These are phyloP conservation scores for Dolichomitus sp. DNA, from an alignment of 2,888 invertebrate species.

Conservation along the genomic window DNA sequence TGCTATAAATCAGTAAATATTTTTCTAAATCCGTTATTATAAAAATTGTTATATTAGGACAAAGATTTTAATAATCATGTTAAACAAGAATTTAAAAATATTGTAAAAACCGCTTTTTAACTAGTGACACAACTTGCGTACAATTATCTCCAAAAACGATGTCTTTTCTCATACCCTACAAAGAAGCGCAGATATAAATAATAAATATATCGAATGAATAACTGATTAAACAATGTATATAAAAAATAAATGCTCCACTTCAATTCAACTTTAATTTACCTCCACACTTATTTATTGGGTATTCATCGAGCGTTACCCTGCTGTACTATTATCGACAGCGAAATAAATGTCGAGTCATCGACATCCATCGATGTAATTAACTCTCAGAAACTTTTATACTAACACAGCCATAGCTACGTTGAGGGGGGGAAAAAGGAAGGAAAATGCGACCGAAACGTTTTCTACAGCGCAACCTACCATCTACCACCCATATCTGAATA, in stretches of 20 bases:
- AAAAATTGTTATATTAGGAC: too few species aligned
- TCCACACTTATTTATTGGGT: background rate
- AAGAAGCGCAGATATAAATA: background rate
- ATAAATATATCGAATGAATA: background rate
- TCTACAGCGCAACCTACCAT: background rate
- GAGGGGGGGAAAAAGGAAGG: background rate
- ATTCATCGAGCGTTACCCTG: background rate
- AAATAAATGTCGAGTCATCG: slow-evolving; percentile 2
- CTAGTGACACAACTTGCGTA: background rate
- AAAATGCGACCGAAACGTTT: background rate
- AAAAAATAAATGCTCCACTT: background rate
- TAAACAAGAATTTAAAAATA: too few species aligned
- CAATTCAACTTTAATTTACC: background rate
- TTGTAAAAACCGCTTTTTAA: too few species aligned
- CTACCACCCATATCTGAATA: slow-evolving; percentile 37
- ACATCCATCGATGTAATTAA: slow-evolving; percentile 7
- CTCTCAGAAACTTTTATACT: background rate
- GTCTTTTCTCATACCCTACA: background rate
- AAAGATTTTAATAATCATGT: too few species aligned
- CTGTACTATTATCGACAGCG: background rate
- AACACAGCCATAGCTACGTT: background rate
- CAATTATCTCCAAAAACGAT: slow-evolving; percentile 25
- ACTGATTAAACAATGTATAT: background rate
- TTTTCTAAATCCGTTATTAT: too few species aligned
- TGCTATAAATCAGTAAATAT: too few species aligned